A percentile compares a stretch with the other conserved stretches of the same genome.
These are phyloP conservation scores for Galendromus occidentalis DNA, from an alignment of 1,140 invertebrate genomes.

Conservation along the genomic window DNA sequence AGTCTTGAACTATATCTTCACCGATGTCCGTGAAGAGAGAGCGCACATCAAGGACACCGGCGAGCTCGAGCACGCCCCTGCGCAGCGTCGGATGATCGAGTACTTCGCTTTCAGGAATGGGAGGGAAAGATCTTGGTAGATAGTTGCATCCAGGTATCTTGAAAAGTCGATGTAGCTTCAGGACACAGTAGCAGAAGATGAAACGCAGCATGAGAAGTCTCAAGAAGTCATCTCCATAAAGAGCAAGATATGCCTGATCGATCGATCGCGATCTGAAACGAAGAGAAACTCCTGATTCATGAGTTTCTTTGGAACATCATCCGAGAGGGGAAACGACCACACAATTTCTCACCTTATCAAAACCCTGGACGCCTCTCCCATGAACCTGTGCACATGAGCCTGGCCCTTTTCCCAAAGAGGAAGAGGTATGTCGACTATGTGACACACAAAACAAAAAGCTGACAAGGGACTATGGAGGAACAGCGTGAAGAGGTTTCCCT, in stretches of 20 bases:
- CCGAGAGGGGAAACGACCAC: neutral
- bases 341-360: slow-evolving; percentile 55
- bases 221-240: slow-evolving; percentile 84
- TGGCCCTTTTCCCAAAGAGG: slow-evolving; percentile 77
- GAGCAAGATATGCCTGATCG: slow-evolving; percentile 61
- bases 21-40: slow-evolving; percentile 40
- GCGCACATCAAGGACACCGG: slow-evolving; percentile 54
- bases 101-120: slow-evolving; percentile 67
- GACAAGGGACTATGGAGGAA: slow-evolving; percentile 83
- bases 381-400: slow-evolving; percentile 64
- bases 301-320: too few relatives aligned
- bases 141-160: slow-evolving; percentile 28
- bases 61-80: slow-evolving; percentile 58
- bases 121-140: slow-evolving; percentile 42
- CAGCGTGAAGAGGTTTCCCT: slow-evolving; percentile 79
- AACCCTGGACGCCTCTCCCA: slow-evolving; percentile 63
- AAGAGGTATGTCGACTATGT: slow-evolving; percentile 60
- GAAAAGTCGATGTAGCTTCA: slow-evolving; percentile 58
- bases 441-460: slow-evolving; percentile 78
- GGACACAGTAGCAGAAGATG: slow-evolving; percentile 73
- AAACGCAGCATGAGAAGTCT: slow-evolving; percentile 64
- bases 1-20: slow-evolving; percentile 38
- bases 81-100: slow-evolving; percentile 62
- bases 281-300: slow-evolving; percentile 8
- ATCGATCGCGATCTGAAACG: slow-evolving; percentile 21